These are phyloP conservation scores for Myopa testacea DNA, from an alignment of 2,888 invertebrate genomes.

Conservation along the genomic window DNA sequence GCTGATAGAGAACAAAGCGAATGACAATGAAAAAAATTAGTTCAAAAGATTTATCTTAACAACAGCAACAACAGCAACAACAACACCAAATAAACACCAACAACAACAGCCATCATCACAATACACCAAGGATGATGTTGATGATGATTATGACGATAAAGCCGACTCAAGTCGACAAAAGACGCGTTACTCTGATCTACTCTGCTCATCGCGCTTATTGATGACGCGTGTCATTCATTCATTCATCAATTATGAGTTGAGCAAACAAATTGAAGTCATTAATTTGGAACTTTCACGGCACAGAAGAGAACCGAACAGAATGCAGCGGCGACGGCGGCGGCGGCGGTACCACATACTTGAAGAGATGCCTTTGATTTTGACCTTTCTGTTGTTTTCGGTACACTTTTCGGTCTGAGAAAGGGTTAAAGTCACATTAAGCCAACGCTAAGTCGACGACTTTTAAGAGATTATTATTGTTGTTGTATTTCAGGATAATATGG, in stretches of 20 bases:
- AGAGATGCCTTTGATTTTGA: not conserved
- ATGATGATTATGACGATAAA: constrained; percentile 17
- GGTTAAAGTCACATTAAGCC: not conserved
- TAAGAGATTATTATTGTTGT: too few species aligned
- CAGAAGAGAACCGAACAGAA: not conserved
- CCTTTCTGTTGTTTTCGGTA: too few species aligned
- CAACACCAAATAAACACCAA: not conserved
- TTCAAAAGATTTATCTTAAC: constrained; percentile 38
- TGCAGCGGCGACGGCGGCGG: too few species aligned
- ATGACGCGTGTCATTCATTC: constrained; percentile 62
- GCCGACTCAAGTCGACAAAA: constrained; percentile 21
- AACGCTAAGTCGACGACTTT: not conserved
- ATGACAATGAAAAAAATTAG: constrained; percentile 22
- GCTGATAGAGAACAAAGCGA: not conserved
- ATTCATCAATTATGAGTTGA: constrained; percentile 40
- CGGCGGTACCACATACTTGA: too few species aligned
- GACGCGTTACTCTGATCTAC: constrained; percentile 40
- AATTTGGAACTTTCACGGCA: constrained; percentile 42
- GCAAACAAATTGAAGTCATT: constrained; percentile 47
- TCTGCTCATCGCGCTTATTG: constrained; percentile 47
- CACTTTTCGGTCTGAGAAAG: not conserved
- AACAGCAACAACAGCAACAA: constrained; percentile 18
- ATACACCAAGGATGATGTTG: not conserved
- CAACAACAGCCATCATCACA: not conserved
- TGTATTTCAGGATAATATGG: constrained; percentile 1